Percentiles rank a stretch among this genome's conserved stretches.
phyloP scores from a whole-genome alignment of 92 coral and sea anemone species.

The Actinernus sp. region DNA sequence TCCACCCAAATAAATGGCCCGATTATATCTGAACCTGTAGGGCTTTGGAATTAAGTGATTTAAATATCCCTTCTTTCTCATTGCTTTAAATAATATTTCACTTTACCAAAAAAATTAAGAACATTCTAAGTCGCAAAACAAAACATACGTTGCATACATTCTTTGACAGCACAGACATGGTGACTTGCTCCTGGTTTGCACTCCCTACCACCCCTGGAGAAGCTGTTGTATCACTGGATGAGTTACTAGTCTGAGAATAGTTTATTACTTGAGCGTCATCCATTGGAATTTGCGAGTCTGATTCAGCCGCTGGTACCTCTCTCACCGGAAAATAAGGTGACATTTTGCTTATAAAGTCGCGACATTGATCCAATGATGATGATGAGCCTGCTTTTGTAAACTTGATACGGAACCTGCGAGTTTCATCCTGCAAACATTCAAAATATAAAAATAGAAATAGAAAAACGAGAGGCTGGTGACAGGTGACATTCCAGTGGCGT shows the following conservation, averaged over 20 bases:
- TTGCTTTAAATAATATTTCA: too few relatives aligned
- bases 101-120: too few relatives aligned
- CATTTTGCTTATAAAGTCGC: constrained; percentile 67
- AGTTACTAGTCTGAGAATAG: constrained; percentile 18
- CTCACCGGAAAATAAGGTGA: constrained; percentile 69
- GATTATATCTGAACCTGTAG: too few relatives aligned
- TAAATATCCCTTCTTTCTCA: too few relatives aligned
- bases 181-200: neutral
- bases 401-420: constrained; percentile 84
- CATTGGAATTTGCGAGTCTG: constrained; percentile 72
- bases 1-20: too few relatives aligned
- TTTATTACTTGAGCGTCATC: constrained; percentile 67
- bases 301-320: constrained; percentile 60
- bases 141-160: constrained; percentile 44
- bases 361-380: constrained; percentile 72
- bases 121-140: too few relatives aligned
- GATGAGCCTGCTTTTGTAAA: constrained; percentile 56
- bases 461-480: too few relatives aligned
- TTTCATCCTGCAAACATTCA: constrained; percentile 71
- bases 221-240: constrained; percentile 6
- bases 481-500: too few relatives aligned
- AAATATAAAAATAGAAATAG: too few relatives aligned
- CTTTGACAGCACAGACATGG: constrained; percentile 56
- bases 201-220: constrained; percentile 4
- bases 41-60: too few relatives aligned